Evolutionary conservation across 1,140 invertebrate species (phyloP).

Genomic region (Cydia splendana): DNA sequence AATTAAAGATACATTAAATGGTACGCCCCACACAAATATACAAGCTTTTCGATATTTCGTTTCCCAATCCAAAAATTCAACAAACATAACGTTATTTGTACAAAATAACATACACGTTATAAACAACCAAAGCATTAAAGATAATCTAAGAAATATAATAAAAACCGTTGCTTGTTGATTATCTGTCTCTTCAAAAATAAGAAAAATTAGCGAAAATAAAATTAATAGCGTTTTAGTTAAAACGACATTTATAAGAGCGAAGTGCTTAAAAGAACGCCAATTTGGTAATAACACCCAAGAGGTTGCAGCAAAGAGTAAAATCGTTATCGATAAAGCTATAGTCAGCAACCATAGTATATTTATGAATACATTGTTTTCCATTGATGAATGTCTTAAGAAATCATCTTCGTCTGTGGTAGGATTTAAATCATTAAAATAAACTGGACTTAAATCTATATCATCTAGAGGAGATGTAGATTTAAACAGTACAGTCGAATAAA

Average conservation of each 20-base stretch:
- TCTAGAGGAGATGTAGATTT: not conserved
- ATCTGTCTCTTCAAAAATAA: not conserved
- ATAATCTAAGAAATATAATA: not conserved
- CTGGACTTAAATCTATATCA: too few relatives aligned
- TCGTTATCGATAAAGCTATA: not conserved
- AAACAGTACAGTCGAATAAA: not conserved
- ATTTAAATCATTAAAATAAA: not conserved
- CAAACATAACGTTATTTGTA: not conserved
- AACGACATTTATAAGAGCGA: not conserved
- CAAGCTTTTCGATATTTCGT: not conserved
- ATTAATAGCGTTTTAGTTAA: not conserved
- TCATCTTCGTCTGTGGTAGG: not conserved
- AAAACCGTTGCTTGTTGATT: not conserved
- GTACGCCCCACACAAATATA: not conserved
- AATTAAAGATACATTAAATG: not conserved
- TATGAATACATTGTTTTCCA: not conserved
- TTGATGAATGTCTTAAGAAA: not conserved
- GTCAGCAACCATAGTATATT: not conserved
- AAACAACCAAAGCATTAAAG: slow-evolving; percentile 9
- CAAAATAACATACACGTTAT: not conserved
- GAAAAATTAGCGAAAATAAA: not conserved
- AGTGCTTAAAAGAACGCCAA: slow-evolving; percentile 5
- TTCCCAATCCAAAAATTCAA: not conserved
- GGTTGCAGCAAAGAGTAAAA: slow-evolving; percentile 1
- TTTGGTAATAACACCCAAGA: not conserved